Evolutionary conservation across 1,140 invertebrate species (phyloP).

Genomic region (Vollenhovia emeryi): DNA sequence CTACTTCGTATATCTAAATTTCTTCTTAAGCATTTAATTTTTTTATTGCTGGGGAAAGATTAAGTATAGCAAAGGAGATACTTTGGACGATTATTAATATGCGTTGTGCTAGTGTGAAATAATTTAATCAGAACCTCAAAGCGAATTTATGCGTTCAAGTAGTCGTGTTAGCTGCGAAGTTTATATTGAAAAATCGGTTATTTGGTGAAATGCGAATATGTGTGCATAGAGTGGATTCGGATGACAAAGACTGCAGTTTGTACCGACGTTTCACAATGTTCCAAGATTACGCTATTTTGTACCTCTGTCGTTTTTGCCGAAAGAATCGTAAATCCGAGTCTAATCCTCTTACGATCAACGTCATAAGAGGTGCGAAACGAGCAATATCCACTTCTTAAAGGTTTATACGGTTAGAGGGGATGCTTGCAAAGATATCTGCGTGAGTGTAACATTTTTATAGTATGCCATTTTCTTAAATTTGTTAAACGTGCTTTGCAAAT

Average conservation of each 20-base stretch:
- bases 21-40: too few relatives aligned
- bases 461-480: not conserved
- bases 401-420: slow-evolving; percentile 41
- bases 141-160: not conserved
- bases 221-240: not conserved
- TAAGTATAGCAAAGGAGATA: not conserved
- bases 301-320: slow-evolving; percentile 42
- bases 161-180: not conserved
- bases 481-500: not conserved
- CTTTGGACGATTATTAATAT: not conserved
- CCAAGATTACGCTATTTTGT: slow-evolving; percentile 40
- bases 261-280: slow-evolving; percentile 9
- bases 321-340: slow-evolving; percentile 65
- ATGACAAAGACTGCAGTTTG: slow-evolving; percentile 19
- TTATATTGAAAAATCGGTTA: slow-evolving; percentile 13
- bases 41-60: too few relatives aligned
- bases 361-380: slow-evolving; percentile 55
- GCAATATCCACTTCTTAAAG: slow-evolving; percentile 58
- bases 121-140: not conserved
- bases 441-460: not conserved
- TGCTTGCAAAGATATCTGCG: not conserved
- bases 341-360: slow-evolving; percentile 67
- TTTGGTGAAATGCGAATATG: not conserved
- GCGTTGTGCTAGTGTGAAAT: not conserved
- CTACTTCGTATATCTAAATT: too few relatives aligned